Conservation (phyloP, 2,888 invertebrate genomes). For the Nymphalis polychloros region DNA sequence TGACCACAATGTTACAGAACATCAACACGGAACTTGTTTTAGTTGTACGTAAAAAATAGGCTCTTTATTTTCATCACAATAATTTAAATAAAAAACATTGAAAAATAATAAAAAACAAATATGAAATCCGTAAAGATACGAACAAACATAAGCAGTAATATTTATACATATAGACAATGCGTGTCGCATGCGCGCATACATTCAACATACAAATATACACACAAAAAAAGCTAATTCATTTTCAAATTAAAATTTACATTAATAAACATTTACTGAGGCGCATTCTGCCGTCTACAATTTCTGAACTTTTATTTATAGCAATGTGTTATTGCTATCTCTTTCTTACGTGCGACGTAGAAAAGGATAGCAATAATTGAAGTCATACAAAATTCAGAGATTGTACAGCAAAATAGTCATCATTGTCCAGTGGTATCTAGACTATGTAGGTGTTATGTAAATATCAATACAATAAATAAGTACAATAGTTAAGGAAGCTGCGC, state of each 20-base stretch:
- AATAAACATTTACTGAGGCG: too few species aligned
- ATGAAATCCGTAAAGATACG: neutral
- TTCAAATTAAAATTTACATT: too few species aligned
- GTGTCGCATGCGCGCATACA: neutral
- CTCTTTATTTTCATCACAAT: neutral
- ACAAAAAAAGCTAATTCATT: too few species aligned
- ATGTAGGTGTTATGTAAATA: neutral
- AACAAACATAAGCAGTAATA: neutral
- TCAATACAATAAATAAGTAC: neutral
- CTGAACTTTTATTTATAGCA: too few species aligned
- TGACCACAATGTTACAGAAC: neutral
- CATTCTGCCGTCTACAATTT: too few species aligned
- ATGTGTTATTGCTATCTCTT: too few species aligned
- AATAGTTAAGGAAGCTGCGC: neutral
- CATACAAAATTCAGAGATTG: too few species aligned
- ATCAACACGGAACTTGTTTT: constrained; percentile 4
- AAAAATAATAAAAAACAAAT: neutral
- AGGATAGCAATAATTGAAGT: too few species aligned
- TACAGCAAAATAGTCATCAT: too few species aligned
- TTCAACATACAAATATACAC: neutral
- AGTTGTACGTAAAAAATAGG: constrained; percentile 3
- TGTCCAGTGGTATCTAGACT: too few species aligned
- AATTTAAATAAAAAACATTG: neutral
- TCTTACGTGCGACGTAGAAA: too few species aligned
- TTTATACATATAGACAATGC: neutral